Percentiles rank a stretch among this genome's conserved stretches.
These are phyloP conservation scores for Artibeus jamaicensis DNA, from an alignment of 2,797 vertebrate species.

Conservation along the genomic window DNA sequence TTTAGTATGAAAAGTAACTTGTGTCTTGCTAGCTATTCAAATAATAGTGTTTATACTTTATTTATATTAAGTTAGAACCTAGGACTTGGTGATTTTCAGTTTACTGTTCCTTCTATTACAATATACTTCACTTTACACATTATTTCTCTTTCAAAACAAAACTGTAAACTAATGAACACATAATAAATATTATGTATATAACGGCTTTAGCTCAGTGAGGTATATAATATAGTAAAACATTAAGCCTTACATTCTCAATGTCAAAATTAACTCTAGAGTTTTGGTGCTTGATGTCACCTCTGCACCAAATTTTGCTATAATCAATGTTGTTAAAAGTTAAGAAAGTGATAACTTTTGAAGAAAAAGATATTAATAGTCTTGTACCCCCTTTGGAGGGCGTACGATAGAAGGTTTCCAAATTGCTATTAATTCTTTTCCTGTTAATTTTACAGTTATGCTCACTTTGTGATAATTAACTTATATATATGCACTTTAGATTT, in stretches of 20 bases:
- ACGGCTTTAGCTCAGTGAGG: neutral
- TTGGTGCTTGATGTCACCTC: neutral
- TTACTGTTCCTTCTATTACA: neutral
- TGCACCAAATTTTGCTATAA: neutral
- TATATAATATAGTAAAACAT: neutral
- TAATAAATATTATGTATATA: neutral
- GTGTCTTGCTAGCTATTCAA: neutral
- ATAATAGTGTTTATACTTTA: neutral
- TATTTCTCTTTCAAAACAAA: conserved; percentile 31
- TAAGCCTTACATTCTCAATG: neutral
- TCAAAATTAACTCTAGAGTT: neutral
- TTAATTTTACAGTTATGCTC: neutral
- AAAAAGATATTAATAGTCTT: neutral
- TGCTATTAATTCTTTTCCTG: neutral
- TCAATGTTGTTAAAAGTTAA: neutral
- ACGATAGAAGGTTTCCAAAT: neutral
- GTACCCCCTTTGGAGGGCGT: neutral
- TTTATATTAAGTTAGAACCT: neutral
- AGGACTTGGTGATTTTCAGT: neutral
- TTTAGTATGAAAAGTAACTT: neutral
- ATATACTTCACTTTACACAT: neutral
- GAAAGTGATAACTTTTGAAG: neutral
- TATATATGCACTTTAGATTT: neutral
- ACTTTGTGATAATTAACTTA: neutral
- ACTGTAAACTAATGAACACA: neutral